Base-by-base conservation (phyloP, 2,888 invertebrate genomes). In the Galeopsomyia nigrocyanea region DNA sequence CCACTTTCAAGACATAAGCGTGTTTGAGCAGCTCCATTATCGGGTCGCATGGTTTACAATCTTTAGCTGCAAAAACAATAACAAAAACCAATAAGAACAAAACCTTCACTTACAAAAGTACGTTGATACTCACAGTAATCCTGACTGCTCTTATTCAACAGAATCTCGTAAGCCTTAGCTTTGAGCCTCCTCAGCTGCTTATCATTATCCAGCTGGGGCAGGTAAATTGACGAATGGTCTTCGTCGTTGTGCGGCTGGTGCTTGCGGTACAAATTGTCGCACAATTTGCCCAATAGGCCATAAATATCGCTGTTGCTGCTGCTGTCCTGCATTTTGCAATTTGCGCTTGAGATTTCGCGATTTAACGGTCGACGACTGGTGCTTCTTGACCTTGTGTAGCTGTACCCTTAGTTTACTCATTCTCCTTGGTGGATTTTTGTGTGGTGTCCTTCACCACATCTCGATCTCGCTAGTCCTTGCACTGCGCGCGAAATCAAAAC, bases 1-100 rank as follows among this genome's bases (percentile, higher is more conserved):
- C 78, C 7, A 80, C 67, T 77, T 79, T 82, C 17, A 86, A 71
- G 1, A 80, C 77, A 73, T 82, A 86, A 0, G 79, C 72, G 71
- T 82, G 75, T 70, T 86, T 86, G n/a, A 85, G 67, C 68, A 86
- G 74, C 61, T 84, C 84, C 10, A 80, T 67, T 16, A 84, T 66
- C 0, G 86, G 84, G 78, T 86, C 85, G 0, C 77, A 67, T 13
- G 71, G 60, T 17, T 71, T 60, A 0, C 63, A 51, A 51, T 71
- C 78, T 61, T 67, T 74, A 75, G 49, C 61, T 74, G 55, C 17
- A 71, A 74, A 10, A 47, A 14, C 9, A 53, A 46, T 55, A 68
- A 49, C 19, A 19, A 21, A 26, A 57, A 63, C 67, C 14, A 61
- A 69, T 68, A 16, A 19, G 66, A 67, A 39, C 39, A 55, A 68